A percentile compares a stretch with the other conserved stretches of the same genome.
These are phyloP conservation scores for Holacanthus passer DNA, from an alignment of 2,113 vertebrate species.

Conservation along the genomic window DNA sequence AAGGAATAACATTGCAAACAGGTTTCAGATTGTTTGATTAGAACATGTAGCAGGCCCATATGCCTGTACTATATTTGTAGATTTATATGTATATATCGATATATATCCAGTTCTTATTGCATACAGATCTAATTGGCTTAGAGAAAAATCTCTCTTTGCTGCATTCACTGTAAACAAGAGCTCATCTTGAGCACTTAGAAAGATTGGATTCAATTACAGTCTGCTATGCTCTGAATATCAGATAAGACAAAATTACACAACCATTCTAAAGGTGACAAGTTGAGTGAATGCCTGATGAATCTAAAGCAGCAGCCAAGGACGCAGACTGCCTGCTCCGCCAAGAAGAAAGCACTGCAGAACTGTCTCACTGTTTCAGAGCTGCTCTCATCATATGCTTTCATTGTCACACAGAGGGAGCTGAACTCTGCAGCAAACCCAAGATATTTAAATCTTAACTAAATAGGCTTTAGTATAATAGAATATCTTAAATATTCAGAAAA, in stretches of 20 bases:
- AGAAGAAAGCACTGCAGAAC: slow-evolving; percentile 51
- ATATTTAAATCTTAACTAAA: slow-evolving; percentile 29
- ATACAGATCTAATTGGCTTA: slow-evolving; percentile 42
- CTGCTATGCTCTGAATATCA: slow-evolving; percentile 68
- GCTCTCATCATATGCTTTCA: slow-evolving; percentile 44
- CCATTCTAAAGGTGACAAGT: slow-evolving; percentile 76
- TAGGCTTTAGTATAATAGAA: slow-evolving; percentile 17
- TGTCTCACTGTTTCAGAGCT: slow-evolving; percentile 47
- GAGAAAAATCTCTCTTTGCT: slow-evolving; percentile 34
- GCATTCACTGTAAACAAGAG: slow-evolving; percentile 68
- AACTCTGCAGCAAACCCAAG: slow-evolving; percentile 22
- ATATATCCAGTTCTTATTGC: slow-evolving; percentile 29
- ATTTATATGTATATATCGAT: slow-evolving; percentile 12
- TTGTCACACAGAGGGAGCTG: slow-evolving; percentile 16
- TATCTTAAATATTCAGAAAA: slow-evolving; percentile 4
- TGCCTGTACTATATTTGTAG: background rate
- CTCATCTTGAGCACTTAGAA: slow-evolving; percentile 64
- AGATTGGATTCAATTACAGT: slow-evolving; percentile 75
- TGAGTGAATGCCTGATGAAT: slow-evolving; percentile 70
- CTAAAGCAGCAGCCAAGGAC: slow-evolving; percentile 74
- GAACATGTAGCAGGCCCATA: slow-evolving; percentile 8
- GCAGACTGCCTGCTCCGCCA: slow-evolving; percentile 43
- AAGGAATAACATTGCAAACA: slow-evolving; percentile 17
- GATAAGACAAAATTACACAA: slow-evolving; percentile 76
- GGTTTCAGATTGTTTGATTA: slow-evolving; percentile 36